phyloP scores from a whole-genome alignment of 37 sponge, comb jelly and placozoan species.

The Haliclona indistincta region DNA sequence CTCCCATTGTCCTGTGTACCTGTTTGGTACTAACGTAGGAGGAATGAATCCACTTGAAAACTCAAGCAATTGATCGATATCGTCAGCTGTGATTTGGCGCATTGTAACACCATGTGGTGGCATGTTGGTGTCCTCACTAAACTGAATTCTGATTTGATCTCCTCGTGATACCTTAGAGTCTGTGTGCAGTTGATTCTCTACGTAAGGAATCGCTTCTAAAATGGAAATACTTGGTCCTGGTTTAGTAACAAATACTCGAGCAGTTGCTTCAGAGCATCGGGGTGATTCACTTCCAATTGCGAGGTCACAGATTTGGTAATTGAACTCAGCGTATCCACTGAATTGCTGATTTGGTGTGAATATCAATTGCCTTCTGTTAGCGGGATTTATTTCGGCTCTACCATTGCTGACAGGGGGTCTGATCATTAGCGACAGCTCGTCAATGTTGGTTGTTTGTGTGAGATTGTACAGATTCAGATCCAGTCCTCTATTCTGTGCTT shows the following conservation, averaged over 20 bases:
- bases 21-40: constrained; percentile 6
- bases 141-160: constrained; percentile 54
- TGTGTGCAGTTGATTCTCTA: neutral
- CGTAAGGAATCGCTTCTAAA: constrained; percentile 39
- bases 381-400: neutral
- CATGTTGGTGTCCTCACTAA: constrained; percentile 78
- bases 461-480: constrained; percentile 63
- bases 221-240: constrained; percentile 60
- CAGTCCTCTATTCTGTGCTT: constrained; percentile 14
- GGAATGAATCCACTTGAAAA: constrained; percentile 71
- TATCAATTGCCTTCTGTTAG: neutral
- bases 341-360: constrained; percentile 64
- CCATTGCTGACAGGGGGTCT: constrained; percentile 33
- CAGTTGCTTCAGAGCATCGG: constrained; percentile 64
- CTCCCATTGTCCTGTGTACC: constrained; percentile 67
- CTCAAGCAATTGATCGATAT: constrained; percentile 58
- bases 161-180: constrained; percentile 77
- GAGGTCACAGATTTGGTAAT: constrained; percentile 77
- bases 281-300: neutral
- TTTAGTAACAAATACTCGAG: constrained; percentile 51
- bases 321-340: constrained; percentile 74
- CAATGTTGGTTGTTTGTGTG: constrained; percentile 39
- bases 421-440: constrained; percentile 51
- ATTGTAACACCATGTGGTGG: constrained; percentile 57
- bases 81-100: constrained; percentile 17